Evolutionary conservation across 2,888 invertebrate species (phyloP).

Genomic region (Lasioglossum zephyrum): DNA sequence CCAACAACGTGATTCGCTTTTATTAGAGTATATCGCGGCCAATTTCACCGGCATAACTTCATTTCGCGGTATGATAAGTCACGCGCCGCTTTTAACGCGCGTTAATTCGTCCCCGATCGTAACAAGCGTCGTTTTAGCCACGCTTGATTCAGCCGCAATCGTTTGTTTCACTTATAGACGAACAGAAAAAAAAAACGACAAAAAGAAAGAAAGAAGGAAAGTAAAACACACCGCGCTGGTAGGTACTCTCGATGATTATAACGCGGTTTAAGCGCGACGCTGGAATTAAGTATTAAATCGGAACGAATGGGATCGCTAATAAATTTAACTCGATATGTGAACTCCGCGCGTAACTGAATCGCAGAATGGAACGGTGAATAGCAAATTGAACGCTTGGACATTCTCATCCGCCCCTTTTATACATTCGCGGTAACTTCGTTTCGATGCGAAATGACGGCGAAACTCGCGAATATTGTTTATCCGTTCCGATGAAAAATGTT

Average conservation of each 20-base stretch:
- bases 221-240: too few species aligned
- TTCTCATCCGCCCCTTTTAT: background rate
- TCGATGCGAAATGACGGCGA: background rate
- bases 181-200: background rate
- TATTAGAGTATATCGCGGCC: slow-evolving; percentile 32
- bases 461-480: background rate
- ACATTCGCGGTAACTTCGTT: background rate
- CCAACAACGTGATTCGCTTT: slow-evolving; percentile 37
- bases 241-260: background rate
- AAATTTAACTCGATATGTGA: slow-evolving; percentile 21
- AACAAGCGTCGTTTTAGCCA: background rate
- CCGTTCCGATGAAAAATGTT: background rate
- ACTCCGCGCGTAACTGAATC: slow-evolving; percentile 2
- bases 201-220: background rate
- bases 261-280: background rate
- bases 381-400: slow-evolving; percentile 13
- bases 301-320: slow-evolving; percentile 13
- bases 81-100: slow-evolving; percentile 36
- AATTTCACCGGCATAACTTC: slow-evolving; percentile 28
- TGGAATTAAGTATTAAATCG: slow-evolving; percentile 8
- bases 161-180: background rate
- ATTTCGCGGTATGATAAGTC: slow-evolving; percentile 38
- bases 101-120: slow-evolving; percentile 18
- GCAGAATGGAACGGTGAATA: slow-evolving; percentile 15
- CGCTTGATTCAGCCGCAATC: too few species aligned